phyloP scores from a whole-genome alignment of 2,113 vertebrate genomes.

The Columba livia region DNA sequence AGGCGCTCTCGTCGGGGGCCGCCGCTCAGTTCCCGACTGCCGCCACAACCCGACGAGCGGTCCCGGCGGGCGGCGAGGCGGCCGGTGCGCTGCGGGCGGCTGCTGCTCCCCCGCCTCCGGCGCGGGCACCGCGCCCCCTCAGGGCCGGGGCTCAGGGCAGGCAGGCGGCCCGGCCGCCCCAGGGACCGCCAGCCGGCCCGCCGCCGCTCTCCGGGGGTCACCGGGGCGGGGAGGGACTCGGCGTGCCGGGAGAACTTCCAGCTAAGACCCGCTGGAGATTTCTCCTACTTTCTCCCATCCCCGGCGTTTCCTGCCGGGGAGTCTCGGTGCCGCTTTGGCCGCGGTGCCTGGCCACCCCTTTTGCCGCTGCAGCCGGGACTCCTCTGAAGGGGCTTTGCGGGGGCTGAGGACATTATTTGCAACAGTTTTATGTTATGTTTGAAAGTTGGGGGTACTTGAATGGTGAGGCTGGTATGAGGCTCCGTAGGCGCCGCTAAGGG shows the following conservation, averaged over 20 bases:
- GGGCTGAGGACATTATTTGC: accelerated
- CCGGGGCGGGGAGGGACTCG: background rate
- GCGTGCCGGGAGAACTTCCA: background rate
- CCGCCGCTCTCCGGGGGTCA: background rate
- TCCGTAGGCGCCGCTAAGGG: background rate
- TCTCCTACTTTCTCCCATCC: background rate
- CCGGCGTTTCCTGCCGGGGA: background rate
- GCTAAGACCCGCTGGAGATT: background rate
- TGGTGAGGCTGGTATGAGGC: background rate
- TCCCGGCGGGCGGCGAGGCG: background rate
- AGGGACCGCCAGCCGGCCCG: background rate
- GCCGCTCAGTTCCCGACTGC: background rate
- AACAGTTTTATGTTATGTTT: background rate
- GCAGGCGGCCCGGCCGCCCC: background rate
- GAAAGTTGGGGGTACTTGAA: background rate
- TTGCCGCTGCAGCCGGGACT: background rate
- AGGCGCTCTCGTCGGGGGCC: background rate
- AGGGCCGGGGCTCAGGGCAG: background rate
- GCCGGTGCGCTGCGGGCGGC: background rate
- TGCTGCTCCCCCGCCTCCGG: background rate
- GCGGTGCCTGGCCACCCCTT: background rate
- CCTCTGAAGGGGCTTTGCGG: accelerated
- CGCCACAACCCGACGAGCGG: background rate
- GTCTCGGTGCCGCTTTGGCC: background rate
- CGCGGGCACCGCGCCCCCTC: background rate